A percentile compares a stretch with the other conserved stretches of the same genome.
Evolutionary conservation across 2,113 vertebrate genomes (phyloP).

Genomic region (Rhinolophus ferrumequinum): DNA sequence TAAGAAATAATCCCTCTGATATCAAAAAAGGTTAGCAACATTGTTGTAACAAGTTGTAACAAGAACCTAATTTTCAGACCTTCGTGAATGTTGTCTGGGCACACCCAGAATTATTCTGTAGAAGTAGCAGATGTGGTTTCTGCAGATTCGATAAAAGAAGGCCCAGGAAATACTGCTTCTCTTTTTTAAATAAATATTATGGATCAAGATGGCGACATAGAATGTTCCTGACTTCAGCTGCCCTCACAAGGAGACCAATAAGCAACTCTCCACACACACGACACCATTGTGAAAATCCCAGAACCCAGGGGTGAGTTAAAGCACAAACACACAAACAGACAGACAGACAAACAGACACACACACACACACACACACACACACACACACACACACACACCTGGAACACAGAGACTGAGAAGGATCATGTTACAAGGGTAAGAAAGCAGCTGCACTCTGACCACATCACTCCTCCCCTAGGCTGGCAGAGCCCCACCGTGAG

Average conservation of each 20-base stretch:
- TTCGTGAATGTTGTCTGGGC: not conserved
- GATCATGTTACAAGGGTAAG: not conserved
- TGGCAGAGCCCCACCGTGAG: not conserved
- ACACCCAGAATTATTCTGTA: not conserved
- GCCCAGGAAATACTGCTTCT: not conserved
- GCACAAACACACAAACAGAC: too few species aligned
- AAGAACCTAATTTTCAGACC: too few species aligned
- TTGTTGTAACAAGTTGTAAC: too few species aligned
- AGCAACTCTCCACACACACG: not conserved
- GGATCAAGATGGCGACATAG: not conserved
- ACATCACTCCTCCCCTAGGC: too few species aligned
- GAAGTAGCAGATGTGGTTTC: not conserved
- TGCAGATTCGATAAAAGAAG: not conserved
- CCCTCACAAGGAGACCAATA: not conserved
- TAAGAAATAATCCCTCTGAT: too few species aligned
- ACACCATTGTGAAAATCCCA: not conserved
- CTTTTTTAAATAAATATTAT: not conserved
- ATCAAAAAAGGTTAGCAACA: too few species aligned
- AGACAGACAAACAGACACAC: too few species aligned
- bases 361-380: too few species aligned
- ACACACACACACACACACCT: too few species aligned
- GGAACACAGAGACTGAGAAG: not conserved
- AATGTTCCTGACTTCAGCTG: not conserved
- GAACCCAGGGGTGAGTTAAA: not conserved
- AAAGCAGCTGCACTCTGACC: accelerated